phyloP scores from a whole-genome alignment of 2,113 vertebrate species.

The Nycticryphes semicollaris region DNA sequence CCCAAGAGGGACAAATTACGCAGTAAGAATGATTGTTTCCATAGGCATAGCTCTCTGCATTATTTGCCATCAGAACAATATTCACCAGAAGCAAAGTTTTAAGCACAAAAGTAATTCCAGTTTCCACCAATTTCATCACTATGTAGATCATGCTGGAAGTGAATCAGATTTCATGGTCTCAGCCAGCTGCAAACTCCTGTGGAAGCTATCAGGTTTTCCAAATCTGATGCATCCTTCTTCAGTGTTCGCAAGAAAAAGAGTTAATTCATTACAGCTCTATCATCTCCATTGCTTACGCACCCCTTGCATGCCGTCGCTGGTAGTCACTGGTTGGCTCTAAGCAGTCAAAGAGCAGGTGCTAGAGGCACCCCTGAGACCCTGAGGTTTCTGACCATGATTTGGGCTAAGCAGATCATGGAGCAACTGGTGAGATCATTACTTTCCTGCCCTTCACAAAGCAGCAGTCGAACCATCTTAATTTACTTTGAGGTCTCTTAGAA shows the following conservation, averaged over 20 bases:
- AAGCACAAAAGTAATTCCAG: background rate
- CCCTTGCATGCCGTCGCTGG: accelerated
- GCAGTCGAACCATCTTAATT: background rate
- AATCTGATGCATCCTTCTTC: background rate
- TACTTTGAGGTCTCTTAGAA: background rate
- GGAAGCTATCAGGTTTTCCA: background rate
- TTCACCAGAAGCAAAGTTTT: background rate
- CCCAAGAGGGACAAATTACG: background rate
- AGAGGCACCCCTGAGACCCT: background rate
- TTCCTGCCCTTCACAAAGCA: background rate
- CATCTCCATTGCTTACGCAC: accelerated
- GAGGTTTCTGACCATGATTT: background rate
- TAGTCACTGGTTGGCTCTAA: background rate
- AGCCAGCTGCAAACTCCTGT: background rate
- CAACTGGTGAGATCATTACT: background rate
- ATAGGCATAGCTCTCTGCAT: background rate
- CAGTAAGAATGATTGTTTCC: background rate
- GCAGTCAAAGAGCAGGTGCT: background rate
- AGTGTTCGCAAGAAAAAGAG: background rate
- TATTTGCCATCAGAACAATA: background rate
- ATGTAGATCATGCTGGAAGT: background rate
- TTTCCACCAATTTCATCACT: background rate
- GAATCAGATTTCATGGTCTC: background rate
- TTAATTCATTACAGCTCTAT: background rate
- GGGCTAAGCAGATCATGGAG: background rate